Evolutionary conservation across 2,797 vertebrate genomes (phyloP).

Genomic region (Myripristis jacobus): DNA sequence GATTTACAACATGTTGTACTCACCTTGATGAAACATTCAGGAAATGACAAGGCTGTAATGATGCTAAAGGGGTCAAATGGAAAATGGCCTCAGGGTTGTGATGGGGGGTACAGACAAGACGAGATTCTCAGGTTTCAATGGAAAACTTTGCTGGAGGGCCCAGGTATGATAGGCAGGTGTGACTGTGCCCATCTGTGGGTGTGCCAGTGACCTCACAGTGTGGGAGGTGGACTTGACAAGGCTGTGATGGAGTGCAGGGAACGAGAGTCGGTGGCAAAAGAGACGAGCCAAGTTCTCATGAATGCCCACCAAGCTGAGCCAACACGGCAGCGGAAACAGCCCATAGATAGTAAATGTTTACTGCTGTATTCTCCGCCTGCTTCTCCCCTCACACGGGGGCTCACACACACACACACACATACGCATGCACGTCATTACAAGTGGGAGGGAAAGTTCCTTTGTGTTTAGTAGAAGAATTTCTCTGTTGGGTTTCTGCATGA

Average conservation of each 20-base stretch:
- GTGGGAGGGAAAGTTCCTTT: constrained; percentile 32
- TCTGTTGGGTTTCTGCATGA: constrained; percentile 12
- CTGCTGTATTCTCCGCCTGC: constrained; percentile 11
- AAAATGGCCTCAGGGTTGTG: constrained; percentile 54
- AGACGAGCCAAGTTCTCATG: constrained; percentile 53
- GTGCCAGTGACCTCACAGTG: constrained; percentile 60
- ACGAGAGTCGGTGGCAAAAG: background rate
- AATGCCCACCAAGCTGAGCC: constrained; percentile 49
- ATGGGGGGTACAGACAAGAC: constrained; percentile 31
- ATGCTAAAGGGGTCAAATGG: constrained; percentile 28
- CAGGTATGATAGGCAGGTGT: constrained; percentile 66
- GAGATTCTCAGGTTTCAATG: constrained; percentile 38
- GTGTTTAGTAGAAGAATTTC: constrained; percentile 22
- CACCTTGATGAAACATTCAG: constrained; percentile 47
- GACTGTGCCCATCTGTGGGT: constrained; percentile 51
- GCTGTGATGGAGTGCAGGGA: constrained; percentile 39
- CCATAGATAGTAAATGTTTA: constrained; percentile 69
- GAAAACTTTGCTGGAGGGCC: constrained; percentile 21
- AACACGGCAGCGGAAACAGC: constrained; percentile 57
- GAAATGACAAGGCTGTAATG: constrained; percentile 38
- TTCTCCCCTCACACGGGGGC: constrained; percentile 21
- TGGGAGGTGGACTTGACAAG: constrained; percentile 62
- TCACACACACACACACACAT: constrained; percentile 6
- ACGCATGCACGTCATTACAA: background rate
- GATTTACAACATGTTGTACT: constrained; percentile 44